These are phyloP conservation scores for Mobula birostris DNA, from an alignment of 2,113 vertebrate species.

Conservation along the genomic window DNA sequence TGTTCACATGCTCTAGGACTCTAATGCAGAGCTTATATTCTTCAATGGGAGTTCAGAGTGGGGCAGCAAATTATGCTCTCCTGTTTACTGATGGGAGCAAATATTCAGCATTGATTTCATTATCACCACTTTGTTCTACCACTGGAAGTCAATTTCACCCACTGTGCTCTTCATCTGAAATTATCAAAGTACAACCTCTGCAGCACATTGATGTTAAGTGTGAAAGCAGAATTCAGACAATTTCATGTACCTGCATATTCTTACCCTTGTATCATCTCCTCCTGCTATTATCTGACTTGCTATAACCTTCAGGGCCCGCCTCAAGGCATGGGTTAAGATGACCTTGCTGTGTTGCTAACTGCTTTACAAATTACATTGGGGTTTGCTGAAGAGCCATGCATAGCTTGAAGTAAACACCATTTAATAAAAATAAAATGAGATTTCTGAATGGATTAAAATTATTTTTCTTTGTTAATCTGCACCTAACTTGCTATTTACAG, in stretches of 20 bases:
- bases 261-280: background rate
- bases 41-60: background rate
- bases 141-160: background rate
- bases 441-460: background rate
- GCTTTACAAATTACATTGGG: background rate
- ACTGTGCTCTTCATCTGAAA: background rate
- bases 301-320: background rate
- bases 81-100: background rate
- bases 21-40: background rate
- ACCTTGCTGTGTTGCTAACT: background rate
- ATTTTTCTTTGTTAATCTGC: background rate
- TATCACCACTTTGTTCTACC: background rate
- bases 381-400: background rate
- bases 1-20: no score
- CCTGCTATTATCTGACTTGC: background rate
- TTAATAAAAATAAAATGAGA: slow-evolving; percentile 23
- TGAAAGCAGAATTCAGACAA: background rate
- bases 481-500: background rate
- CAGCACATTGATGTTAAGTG: background rate
- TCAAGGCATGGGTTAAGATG: background rate
- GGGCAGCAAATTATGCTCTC: background rate
- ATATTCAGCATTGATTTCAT: no score
- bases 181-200: background rate
- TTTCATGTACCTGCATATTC: background rate
- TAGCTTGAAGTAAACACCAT: background rate